Base-by-base conservation (phyloP, 1,140 invertebrate genomes). In the Matsumurasca onukii region DNA sequence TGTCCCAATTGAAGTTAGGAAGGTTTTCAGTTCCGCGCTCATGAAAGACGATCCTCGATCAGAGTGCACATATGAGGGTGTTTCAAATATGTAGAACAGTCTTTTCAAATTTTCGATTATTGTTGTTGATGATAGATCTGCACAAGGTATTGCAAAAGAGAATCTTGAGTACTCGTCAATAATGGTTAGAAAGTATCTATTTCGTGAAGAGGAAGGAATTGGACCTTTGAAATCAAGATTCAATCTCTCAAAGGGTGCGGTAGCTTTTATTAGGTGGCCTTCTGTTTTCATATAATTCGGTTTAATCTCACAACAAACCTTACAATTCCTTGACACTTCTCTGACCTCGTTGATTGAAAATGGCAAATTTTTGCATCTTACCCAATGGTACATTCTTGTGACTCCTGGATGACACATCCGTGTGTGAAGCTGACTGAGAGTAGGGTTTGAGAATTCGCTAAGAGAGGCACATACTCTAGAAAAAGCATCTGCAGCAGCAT, bases 111-210 rank as follows among this genome's bases (percentile, higher is more conserved):
- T 64, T 31, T 69, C 48, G 39, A 76, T 77, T 25, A 76, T 69
- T 39, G 71, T 69, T 15, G 66, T 30, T n/a, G 17, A n/a, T 48
- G 70, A 31, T 66, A 73, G 39, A 73, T 69, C 70, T 73, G 64
- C 13, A 57, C 22, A 69, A 61, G 69, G 59, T 74, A 73, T 31
- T 64, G 68, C 67, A 69, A 77, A 78, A n/a, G 75, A 76, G 67
- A 76, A 78, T 63, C 76, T 57, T 13, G 73, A 77, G 59, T 69
- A 78, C 68, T 77, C 75, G 69, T 78, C 75, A 13, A 77, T 68
- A 52, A 77, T 65, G 15, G 71, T 76, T 5, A 76, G 64, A 25
- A 76, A 12, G 51, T 76, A 77, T 55, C 61, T 59, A 57, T 77
- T 77, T 24, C 61, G 63, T 12, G 72, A 62, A 24, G 20, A 31